These are phyloP conservation scores for Stercorarius parasiticus DNA, from an alignment of 2,113 vertebrate genomes.

Conservation along the genomic window DNA sequence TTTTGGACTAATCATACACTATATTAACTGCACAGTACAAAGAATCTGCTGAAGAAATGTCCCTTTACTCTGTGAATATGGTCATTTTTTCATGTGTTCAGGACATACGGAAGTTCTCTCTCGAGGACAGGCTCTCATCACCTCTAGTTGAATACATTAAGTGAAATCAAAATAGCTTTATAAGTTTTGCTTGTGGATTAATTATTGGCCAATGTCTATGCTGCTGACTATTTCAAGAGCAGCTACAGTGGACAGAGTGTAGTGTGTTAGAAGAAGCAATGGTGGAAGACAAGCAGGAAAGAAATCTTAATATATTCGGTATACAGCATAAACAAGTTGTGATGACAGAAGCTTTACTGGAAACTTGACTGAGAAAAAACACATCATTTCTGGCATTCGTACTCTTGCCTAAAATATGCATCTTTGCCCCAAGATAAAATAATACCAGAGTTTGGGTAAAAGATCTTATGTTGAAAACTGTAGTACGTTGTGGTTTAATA, in stretches of 20 bases:
- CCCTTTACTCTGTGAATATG: not conserved
- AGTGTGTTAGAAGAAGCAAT: not conserved
- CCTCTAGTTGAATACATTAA: not conserved
- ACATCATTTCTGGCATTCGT: not conserved
- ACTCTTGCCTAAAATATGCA: not conserved
- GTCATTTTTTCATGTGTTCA: not conserved
- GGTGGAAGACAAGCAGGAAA: not conserved
- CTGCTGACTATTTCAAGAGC: not conserved
- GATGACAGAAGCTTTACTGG: not conserved
- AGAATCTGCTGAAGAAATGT: not conserved
- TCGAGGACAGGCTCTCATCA: accelerated
- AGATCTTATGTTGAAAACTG: not conserved
- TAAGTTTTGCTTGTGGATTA: not conserved
- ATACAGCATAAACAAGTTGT: not conserved
- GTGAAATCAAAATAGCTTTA: not conserved
- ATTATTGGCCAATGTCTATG: not conserved
- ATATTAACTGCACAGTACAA: not conserved
- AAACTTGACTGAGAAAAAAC: not conserved
- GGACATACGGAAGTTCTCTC: not conserved
- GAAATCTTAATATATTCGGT: not conserved
- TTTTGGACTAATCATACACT: not conserved
- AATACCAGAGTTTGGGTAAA: not conserved
- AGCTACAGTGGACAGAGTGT: not conserved
- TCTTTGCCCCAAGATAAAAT: not conserved
- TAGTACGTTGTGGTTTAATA: not conserved